Evolutionary conservation across 30 jellyfish, hydroid and myxozoan genomes (phyloP), one percentile per base, ranked within the genome.

Genomic region (Sanderia malayensis): DNA sequence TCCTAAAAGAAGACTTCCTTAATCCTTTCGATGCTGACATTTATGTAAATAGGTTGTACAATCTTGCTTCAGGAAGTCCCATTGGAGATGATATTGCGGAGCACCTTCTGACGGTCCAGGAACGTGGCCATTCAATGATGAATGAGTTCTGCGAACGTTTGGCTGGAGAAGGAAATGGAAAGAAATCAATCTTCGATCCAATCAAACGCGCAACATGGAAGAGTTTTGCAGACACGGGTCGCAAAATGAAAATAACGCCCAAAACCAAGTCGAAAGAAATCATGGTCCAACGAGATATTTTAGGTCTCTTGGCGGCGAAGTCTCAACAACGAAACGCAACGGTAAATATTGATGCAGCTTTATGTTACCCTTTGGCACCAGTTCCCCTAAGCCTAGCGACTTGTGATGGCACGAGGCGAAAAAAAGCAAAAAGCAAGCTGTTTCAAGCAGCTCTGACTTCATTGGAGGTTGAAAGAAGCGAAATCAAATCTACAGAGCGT

Each of bases 1-100:
- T 63, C 25, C 24, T 63, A 27, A 67, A 32, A 19, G 80, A 37
- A 31, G 75, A 76, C 31, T 37, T 76, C 57, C 59, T 61, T 33
- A 76, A 61, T 76, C 88, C 88, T 21, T 76, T 76, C 44, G 79
- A 26, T 61, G 19, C 59, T 8, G 80, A 32, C 21, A 31, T 76
- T 22, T 83, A 76, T 58, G 19, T 45, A 55, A 63, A 55, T 53
- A 57, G 26, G 21, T 28, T 76, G 13, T 62, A 32, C 28, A 76
- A 76, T 71, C 79, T 76, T 62, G 79, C 88, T 19, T 76, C 88
- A 60, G 88, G 80, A 47, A 61, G 88, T 34, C 82, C 85, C 33
- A 33, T 73, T 73, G 74, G 58, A 73, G 85, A 73, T 34, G 76
- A 73, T 23, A 73, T 58, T 57, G 75, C 75, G 4, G 75, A 72